Conservation (phyloP, 2,888 invertebrate species). For the Rhodophaea formosa region DNA sequence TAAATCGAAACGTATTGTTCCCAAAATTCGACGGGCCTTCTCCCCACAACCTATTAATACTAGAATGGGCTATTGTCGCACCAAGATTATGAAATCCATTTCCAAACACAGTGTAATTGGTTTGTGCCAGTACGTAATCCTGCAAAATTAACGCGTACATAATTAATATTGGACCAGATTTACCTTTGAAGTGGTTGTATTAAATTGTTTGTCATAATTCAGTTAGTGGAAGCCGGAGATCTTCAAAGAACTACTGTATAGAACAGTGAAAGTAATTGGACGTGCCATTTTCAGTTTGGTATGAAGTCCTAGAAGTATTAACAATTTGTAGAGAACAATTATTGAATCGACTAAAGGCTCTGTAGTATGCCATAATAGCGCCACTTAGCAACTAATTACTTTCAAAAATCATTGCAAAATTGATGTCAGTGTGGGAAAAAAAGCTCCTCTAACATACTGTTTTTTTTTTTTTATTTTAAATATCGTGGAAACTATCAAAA, state of each 20-base stretch:
- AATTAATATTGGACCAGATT: slow-evolving; percentile 30
- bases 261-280: background rate
- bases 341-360: too few species aligned
- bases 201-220: slow-evolving; percentile 30
- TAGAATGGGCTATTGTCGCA: slow-evolving; percentile 1
- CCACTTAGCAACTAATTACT: too few species aligned
- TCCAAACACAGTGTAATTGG: slow-evolving; percentile 25
- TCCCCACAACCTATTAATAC: background rate
- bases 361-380: too few species aligned
- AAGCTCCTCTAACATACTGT: too few species aligned
- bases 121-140: slow-evolving; percentile 24
- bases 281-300: too few species aligned
- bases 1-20: background rate
- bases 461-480: too few species aligned
- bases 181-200: slow-evolving; percentile 34
- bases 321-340: too few species aligned
- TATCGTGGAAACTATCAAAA: too few species aligned
- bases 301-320: too few species aligned
- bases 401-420: too few species aligned
- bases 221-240: slow-evolving; percentile 6
- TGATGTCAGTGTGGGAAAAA: too few species aligned
- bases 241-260: background rate
- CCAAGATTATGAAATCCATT: slow-evolving; percentile 19
- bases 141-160: slow-evolving; percentile 30
- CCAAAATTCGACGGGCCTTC: background rate